A percentile compares a stretch with the other conserved stretches of the same genome.
These are phyloP conservation scores for Carassius carassius DNA, from an alignment of 2,113 vertebrate genomes.

Conservation along the genomic window DNA sequence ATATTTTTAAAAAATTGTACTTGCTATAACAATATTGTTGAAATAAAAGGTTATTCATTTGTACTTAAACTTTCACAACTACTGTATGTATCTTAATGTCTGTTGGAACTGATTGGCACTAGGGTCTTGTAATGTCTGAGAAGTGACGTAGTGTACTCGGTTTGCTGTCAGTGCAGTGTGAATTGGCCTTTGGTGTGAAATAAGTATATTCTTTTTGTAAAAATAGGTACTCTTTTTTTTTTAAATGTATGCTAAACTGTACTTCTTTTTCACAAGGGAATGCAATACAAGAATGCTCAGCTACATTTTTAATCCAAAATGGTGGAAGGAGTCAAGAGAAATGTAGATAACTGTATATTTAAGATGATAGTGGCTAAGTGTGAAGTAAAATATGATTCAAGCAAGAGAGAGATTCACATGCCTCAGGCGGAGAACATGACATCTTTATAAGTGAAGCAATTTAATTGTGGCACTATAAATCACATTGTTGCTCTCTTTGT, in stretches of 20 bases:
- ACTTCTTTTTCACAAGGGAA: neutral
- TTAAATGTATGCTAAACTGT: neutral
- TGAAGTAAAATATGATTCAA: constrained; percentile 35
- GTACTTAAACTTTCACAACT: no score
- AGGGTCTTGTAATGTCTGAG: no score
- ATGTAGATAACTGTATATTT: neutral
- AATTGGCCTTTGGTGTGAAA: no score
- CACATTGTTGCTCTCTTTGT: constrained; percentile 57
- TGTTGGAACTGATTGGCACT: no score
- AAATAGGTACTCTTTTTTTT: neutral
- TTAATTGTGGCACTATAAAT: constrained; percentile 58
- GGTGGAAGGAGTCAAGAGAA: neutral
- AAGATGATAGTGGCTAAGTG: neutral
- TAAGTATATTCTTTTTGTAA: neutral
- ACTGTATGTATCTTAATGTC: no score
- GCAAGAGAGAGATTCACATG: constrained; percentile 41
- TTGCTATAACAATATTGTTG: no score
- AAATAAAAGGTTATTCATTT: no score
- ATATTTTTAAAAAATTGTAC: no score
- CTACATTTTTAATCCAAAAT: neutral
- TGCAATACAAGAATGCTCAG: neutral
- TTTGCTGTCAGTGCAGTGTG: no score
- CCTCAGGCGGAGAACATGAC: constrained; percentile 49
- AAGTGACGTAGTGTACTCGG: no score
- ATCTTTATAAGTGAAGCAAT: constrained; percentile 60